These are phyloP conservation scores for Caenorhabditis sulstoni DNA, from an alignment of 2,888 invertebrate species.

Conservation along the genomic window DNA sequence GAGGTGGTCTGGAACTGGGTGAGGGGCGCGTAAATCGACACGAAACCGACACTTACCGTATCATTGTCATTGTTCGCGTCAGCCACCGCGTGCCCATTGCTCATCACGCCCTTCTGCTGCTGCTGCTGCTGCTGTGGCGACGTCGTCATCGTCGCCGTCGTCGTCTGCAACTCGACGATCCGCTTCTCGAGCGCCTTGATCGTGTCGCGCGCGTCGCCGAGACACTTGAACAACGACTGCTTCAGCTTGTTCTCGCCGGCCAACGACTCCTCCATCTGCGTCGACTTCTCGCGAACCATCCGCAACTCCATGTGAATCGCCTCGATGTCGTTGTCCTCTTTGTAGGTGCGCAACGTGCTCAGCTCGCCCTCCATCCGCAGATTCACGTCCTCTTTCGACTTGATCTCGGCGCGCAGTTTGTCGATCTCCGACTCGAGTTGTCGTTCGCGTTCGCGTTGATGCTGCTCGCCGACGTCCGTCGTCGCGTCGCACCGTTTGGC, in stretches of 20 bases:
- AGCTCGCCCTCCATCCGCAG: constrained; percentile 84
- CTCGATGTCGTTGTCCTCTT: constrained; percentile 78
- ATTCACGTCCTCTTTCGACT: constrained; percentile 84
- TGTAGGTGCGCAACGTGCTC: constrained; percentile 84
- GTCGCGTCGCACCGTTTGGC: too few relatives aligned
- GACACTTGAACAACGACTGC: constrained; percentile 91
- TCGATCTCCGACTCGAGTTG: constrained; percentile 68
- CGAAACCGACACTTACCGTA: constrained; percentile 43
- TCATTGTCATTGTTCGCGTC: constrained; percentile 55
- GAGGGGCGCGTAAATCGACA: too few relatives aligned
- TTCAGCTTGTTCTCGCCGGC: constrained; percentile 98
- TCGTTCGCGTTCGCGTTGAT: constrained; percentile 67
- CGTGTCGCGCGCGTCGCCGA: constrained; percentile 63
- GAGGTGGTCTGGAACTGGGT: constrained; percentile 41
- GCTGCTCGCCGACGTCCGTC: constrained; percentile 63
- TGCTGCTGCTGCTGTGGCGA: constrained; percentile 28
- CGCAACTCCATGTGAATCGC: constrained; percentile 65
- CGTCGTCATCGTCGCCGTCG: constrained; percentile 1
- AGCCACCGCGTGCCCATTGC: constrained; percentile 30
- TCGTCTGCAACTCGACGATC: constrained; percentile 39
- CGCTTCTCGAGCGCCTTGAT: constrained; percentile 55
- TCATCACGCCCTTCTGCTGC: constrained; percentile 3
- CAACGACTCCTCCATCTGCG: constrained; percentile 92
- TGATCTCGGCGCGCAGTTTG: constrained; percentile 61
- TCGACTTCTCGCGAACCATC: constrained; percentile 90